A percentile compares a stretch with the other conserved stretches of the same genome.
Conservation (phyloP, 1,140 invertebrate species). For the Apocrypta bakeri region DNA sequence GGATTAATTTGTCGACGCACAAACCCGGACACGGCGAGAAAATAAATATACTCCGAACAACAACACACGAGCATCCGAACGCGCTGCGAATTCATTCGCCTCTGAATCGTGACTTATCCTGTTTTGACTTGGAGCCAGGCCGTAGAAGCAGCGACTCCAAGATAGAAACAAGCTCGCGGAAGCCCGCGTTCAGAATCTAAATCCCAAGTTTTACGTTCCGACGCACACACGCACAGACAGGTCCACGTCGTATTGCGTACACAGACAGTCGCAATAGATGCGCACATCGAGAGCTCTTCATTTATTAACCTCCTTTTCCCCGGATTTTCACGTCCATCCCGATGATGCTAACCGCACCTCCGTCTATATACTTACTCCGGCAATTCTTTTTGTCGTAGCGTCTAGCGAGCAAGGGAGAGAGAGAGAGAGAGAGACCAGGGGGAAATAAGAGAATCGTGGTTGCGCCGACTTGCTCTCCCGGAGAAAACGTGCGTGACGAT, state of each 20-base stretch:
- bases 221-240: not conserved
- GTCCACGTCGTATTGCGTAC: not conserved
- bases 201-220: not conserved
- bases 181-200: not conserved
- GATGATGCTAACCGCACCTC: not conserved
- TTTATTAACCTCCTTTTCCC: not conserved
- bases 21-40: not conserved
- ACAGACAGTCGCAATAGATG: not conserved
- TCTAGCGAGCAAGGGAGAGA: no score
- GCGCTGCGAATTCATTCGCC: not conserved
- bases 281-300: not conserved
- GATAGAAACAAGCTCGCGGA: not conserved
- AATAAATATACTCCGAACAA: not conserved
- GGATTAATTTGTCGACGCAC: not conserved
- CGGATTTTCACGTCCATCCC: not conserved
- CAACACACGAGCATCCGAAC: not conserved
- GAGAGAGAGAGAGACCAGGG: no score
- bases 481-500: slow-evolving; percentile 32
- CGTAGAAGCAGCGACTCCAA: not conserved
- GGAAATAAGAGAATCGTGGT: not conserved
- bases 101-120: not conserved
- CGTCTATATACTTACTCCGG: not conserved
- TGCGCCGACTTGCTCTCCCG: not conserved
- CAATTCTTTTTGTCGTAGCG: no score
- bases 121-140: not conserved